A percentile compares a stretch with the other conserved stretches of the same genome.
Evolutionary conservation across 2,113 vertebrate species (phyloP).

Genomic region (Potamarius usumacintae): DNA sequence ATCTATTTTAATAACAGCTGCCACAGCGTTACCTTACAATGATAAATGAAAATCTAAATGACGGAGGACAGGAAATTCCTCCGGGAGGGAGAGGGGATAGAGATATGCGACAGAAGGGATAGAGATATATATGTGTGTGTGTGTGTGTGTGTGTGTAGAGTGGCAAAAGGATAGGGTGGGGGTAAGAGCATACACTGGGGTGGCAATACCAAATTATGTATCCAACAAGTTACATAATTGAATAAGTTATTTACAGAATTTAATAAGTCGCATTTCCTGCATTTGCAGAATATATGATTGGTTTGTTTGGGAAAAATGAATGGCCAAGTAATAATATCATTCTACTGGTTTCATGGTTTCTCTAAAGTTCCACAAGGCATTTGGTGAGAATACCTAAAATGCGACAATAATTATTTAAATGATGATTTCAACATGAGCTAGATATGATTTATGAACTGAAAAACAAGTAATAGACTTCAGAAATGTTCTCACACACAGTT

Average conservation of each 20-base stretch:
- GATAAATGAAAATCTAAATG: constrained; percentile 80
- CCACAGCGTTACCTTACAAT: constrained; percentile 76
- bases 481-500: not conserved
- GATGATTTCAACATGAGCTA: not conserved
- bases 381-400: not conserved
- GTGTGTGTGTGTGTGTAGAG: constrained; percentile 12
- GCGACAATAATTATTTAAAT: not conserved
- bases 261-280: too few relatives aligned
- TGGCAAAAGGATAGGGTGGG: not conserved
- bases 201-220: too few relatives aligned
- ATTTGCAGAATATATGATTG: constrained; percentile 6
- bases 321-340: not conserved
- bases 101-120: constrained; percentile 62
- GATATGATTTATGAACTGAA: not conserved
- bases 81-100: constrained; percentile 66
- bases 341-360: not conserved
- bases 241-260: too few relatives aligned
- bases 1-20: constrained; percentile 82
- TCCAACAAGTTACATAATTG: not conserved
- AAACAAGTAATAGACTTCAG: not conserved
- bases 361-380: not conserved
- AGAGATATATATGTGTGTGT: constrained; percentile 52
- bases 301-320: not conserved
- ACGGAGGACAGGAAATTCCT: constrained; percentile 76
- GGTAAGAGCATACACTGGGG: not conserved